Evolutionary conservation across 2,888 invertebrate species (phyloP).

Genomic region (Eupeodes latifasciatus): DNA sequence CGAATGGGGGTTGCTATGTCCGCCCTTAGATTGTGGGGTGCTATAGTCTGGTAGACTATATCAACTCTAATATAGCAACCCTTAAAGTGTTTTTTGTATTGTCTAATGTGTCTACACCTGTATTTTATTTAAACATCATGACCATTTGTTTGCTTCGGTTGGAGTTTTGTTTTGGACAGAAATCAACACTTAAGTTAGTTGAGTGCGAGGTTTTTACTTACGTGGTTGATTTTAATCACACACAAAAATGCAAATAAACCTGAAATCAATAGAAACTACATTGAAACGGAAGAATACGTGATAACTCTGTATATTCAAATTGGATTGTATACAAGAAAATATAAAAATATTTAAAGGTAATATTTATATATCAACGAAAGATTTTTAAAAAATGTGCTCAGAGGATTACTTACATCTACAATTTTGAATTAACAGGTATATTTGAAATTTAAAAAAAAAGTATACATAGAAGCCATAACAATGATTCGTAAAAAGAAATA

Average conservation of each 20-base stretch:
- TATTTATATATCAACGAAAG: slow-evolving; percentile 1
- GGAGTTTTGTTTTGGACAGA: slow-evolving; percentile 61
- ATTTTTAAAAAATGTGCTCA: background rate
- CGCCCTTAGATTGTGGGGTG: slow-evolving; percentile 41
- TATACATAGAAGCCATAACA: slow-evolving; percentile 61
- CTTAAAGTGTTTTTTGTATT: slow-evolving; percentile 3
- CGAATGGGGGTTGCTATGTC: slow-evolving; percentile 52
- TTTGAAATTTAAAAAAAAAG: background rate
- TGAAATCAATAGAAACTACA: slow-evolving; percentile 44
- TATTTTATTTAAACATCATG: slow-evolving; percentile 1
- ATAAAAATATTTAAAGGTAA: slow-evolving; percentile 3
- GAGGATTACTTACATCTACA: background rate
- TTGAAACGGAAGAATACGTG: slow-evolving; percentile 18
- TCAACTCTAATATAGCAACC: slow-evolving; percentile 42
- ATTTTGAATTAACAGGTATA: background rate
- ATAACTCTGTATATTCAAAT: slow-evolving; percentile 18
- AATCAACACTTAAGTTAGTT: slow-evolving; percentile 52
- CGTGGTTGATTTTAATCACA: slow-evolving; percentile 33
- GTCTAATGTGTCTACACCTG: slow-evolving; percentile 2
- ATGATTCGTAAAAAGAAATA: background rate
- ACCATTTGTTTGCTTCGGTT: background rate
- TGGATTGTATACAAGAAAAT: background rate
- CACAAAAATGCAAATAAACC: slow-evolving; percentile 51
- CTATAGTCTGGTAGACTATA: slow-evolving; percentile 15
- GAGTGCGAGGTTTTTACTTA: slow-evolving; percentile 41